Conservation (phyloP, 1,140 invertebrate species). For the Papilio polytes region DNA sequence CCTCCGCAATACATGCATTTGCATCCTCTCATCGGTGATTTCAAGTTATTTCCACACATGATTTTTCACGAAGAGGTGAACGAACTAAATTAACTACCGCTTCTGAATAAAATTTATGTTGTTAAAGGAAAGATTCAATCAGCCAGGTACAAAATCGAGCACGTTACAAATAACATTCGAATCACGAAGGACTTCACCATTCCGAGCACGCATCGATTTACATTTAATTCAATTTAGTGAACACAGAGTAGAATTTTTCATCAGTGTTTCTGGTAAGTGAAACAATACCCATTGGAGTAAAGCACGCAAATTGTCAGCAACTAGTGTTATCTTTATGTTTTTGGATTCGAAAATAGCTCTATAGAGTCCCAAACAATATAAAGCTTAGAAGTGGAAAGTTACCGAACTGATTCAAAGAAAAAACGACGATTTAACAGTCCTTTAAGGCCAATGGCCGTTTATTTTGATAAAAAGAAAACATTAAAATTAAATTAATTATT, state of each 20-base stretch:
- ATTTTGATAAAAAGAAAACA: not conserved
- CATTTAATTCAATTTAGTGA: slow-evolving; percentile 39
- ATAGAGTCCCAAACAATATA: not conserved
- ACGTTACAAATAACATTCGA: slow-evolving; percentile 28
- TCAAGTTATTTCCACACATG: not conserved
- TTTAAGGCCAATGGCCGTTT: not conserved
- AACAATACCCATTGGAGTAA: slow-evolving; percentile 1
- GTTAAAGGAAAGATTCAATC: slow-evolving; percentile 9
- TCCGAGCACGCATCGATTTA: slow-evolving; percentile 18
- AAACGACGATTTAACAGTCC: not conserved
- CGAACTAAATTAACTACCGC: not conserved
- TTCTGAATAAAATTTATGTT: slow-evolving; percentile 17
- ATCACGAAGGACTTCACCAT: slow-evolving; percentile 8
- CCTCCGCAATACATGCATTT: too few relatives aligned
- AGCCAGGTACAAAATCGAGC: slow-evolving; percentile 14
- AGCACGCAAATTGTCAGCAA: not conserved
- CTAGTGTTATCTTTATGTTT: not conserved
- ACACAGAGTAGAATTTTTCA: slow-evolving; percentile 33
- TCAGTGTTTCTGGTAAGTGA: slow-evolving; percentile 6
- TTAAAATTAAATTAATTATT: not conserved
- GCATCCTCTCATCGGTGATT: too few relatives aligned
- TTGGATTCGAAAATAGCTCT: not conserved
- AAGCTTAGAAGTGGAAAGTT: not conserved
- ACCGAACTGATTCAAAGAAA: not conserved
- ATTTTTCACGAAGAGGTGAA: not conserved